A percentile compares a stretch with the other conserved stretches of the same genome.
These are phyloP conservation scores for Chunga burmeisteri DNA, from an alignment of 2,113 vertebrate species.

Conservation along the genomic window DNA sequence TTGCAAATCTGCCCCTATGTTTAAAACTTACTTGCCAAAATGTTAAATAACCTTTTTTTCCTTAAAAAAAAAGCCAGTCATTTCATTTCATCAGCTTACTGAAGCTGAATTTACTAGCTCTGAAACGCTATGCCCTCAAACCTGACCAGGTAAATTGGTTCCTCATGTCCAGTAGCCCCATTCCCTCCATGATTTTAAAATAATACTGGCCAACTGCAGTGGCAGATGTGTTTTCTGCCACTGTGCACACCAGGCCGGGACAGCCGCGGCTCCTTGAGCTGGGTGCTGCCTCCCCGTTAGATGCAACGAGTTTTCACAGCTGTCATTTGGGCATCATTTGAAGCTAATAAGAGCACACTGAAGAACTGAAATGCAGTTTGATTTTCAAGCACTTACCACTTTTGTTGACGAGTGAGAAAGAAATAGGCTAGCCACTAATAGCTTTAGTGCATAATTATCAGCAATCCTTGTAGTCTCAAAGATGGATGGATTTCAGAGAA, in stretches of 20 bases:
- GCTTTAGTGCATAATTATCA: neutral
- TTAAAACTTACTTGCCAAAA: neutral
- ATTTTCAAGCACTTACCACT: neutral
- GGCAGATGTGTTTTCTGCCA: rapidly evolving
- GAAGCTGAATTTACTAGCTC: neutral
- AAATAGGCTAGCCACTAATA: neutral
- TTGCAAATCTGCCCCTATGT: neutral
- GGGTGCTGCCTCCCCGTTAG: neutral
- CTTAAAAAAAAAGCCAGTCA: neutral
- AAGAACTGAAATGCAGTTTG: neutral
- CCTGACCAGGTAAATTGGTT: neutral
- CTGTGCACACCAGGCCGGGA: neutral
- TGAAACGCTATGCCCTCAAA: neutral
- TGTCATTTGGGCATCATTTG: neutral
- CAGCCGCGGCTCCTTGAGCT: rapidly evolving
- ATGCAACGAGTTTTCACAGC: neutral
- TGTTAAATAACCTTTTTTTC: neutral
- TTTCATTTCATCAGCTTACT: neutral
- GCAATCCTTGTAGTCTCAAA: neutral
- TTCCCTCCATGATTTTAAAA: neutral
- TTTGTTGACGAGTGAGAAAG: neutral
- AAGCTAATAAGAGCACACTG: neutral
- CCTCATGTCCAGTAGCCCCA: no score
- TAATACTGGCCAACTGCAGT: rapidly evolving
- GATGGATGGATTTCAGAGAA: neutral